Evolutionary conservation across 92 coral and sea anemone genomes (phyloP).

Genomic region (Epizoanthus illoricatus): DNA sequence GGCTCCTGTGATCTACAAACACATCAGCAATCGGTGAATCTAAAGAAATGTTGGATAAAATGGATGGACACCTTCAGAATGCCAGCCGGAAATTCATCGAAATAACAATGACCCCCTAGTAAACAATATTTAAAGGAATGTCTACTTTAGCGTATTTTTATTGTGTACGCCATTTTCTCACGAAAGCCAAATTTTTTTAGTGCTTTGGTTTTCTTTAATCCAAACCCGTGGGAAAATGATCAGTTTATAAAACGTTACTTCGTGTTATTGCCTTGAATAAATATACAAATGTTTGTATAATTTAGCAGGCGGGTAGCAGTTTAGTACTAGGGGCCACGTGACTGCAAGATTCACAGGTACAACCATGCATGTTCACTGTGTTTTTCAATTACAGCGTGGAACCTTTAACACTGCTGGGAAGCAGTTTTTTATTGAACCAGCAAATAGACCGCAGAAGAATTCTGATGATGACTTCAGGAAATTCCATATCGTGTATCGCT

Average conservation of each 20-base stretch:
- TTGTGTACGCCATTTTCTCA: background rate
- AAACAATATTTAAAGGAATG: conserved; percentile 56
- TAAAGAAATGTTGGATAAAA: background rate
- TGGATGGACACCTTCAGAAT: conserved; percentile 25
- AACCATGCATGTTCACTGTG: background rate
- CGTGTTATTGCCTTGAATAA: conserved; percentile 13
- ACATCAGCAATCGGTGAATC: background rate
- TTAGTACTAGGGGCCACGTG: conserved; percentile 4
- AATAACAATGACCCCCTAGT: conserved; percentile 76
- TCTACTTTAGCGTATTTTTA: background rate
- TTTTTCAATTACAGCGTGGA: conserved; percentile 70
- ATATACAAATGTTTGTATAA: conserved; percentile 18
- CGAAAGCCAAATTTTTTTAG: background rate
- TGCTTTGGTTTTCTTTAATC: background rate
- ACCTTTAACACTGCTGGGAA: conserved; percentile 73
- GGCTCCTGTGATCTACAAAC: background rate
- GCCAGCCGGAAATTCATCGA: conserved; percentile 62
- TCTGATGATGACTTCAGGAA: conserved; percentile 61
- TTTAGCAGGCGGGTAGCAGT: background rate
- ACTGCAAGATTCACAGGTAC: background rate
- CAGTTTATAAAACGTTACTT: conserved; percentile 31
- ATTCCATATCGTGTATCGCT: conserved; percentile 80
- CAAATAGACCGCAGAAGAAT: conserved; percentile 39
- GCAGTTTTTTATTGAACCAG: conserved; percentile 72
- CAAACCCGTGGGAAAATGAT: background rate